Percentiles rank a stretch among this genome's conserved stretches.
Conservation (phyloP, 2,888 invertebrate genomes). For the Nomada fabriciana region DNA sequence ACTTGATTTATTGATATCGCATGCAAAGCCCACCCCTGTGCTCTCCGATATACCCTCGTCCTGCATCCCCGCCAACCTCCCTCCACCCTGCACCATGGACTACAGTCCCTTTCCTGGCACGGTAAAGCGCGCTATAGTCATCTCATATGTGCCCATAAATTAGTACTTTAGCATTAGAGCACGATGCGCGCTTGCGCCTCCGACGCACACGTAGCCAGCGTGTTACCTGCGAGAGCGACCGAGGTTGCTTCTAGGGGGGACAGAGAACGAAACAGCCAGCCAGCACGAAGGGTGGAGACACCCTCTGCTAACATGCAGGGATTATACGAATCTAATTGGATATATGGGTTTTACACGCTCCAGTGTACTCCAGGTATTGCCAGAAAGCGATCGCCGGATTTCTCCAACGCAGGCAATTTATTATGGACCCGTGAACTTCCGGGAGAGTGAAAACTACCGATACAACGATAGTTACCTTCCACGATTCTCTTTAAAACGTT, state of each 20-base stretch:
- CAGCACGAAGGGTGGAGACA: slow-evolving; percentile 69
- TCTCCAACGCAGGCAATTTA: slow-evolving; percentile 54
- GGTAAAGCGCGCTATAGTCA: slow-evolving; percentile 71
- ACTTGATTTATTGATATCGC: slow-evolving; percentile 85
- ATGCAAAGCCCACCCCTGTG: slow-evolving; percentile 84
- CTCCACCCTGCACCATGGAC: slow-evolving; percentile 59
- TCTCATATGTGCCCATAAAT: slow-evolving; percentile 82
- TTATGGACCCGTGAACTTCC: slow-evolving; percentile 36
- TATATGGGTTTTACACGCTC: slow-evolving; percentile 79
- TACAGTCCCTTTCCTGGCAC: slow-evolving; percentile 76
- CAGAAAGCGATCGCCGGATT: slow-evolving; percentile 66
- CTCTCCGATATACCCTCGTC: slow-evolving; percentile 75
- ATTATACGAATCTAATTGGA: slow-evolving; percentile 83
- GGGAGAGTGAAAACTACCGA: slow-evolving; percentile 1
- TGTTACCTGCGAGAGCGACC: slow-evolving; percentile 53
- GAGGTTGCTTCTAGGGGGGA: slow-evolving; percentile 31
- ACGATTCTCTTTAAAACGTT: neutral
- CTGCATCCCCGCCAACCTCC: slow-evolving; percentile 51
- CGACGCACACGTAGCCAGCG: slow-evolving; percentile 50
- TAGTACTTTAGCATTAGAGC: slow-evolving; percentile 82
- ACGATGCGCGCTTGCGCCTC: slow-evolving; percentile 72
- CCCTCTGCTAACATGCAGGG: slow-evolving; percentile 77
- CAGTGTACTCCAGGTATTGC: slow-evolving; percentile 71
- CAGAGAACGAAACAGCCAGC: slow-evolving; percentile 54
- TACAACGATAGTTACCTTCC: neutral